These are phyloP conservation scores for Hassar affinis DNA, from an alignment of 2,113 vertebrate genomes.

Conservation along the genomic window DNA sequence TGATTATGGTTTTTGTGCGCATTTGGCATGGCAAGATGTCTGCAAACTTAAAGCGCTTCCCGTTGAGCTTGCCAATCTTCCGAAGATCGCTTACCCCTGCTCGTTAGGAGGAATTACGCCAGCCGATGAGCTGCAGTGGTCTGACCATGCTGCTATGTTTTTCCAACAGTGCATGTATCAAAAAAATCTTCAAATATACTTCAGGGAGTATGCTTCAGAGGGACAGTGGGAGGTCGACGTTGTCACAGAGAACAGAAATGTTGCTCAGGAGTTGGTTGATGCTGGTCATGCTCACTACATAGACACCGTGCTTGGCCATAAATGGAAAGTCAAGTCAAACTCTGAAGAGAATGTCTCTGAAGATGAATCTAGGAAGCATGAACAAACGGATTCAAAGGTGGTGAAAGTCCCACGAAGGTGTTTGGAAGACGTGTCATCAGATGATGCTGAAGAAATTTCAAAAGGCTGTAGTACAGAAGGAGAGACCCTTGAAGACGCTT, in stretches of 20 bases:
- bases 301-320: constrained; percentile 56
- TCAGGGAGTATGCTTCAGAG: constrained; percentile 66
- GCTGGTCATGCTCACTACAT: constrained; percentile 63
- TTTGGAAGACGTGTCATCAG: not conserved
- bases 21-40: constrained; percentile 63
- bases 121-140: constrained; percentile 70
- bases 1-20: constrained; percentile 76
- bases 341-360: not conserved
- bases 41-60: constrained; percentile 74
- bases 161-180: constrained; percentile 74
- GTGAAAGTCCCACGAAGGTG: not conserved
- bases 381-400: not conserved
- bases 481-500: not conserved
- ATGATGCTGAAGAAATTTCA: not conserved
- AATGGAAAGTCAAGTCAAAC: not conserved
- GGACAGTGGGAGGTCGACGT: constrained; percentile 68
- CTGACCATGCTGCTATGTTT: constrained; percentile 68
- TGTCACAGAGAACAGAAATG: constrained; percentile 54
- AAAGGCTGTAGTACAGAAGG: constrained; percentile 5
- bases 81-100: constrained; percentile 74
- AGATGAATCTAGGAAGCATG: not conserved
- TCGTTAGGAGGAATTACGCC: constrained; percentile 72
- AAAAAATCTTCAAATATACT: constrained; percentile 71
- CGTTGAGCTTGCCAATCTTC: constrained; percentile 66
- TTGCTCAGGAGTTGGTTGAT: constrained; percentile 67